Base-by-base conservation (phyloP, 2,888 invertebrate genomes). In the Anoplius nigerrimus region DNA sequence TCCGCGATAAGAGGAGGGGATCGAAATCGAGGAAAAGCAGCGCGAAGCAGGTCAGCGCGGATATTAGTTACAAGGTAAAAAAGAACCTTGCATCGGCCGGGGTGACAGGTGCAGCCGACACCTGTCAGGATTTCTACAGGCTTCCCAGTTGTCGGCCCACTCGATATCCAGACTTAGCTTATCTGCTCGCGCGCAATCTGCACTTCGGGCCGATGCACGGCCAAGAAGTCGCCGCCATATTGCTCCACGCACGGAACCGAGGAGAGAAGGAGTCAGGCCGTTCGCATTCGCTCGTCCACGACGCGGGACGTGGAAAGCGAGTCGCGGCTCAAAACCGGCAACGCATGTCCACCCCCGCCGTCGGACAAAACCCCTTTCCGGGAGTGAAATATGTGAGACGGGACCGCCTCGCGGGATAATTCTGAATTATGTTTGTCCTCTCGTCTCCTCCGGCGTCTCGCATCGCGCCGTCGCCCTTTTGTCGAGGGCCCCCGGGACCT, bases 391-490 rank as follows among this genome's bases (percentile, higher is more conserved):
- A 87, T 85, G 85, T 80, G 82, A 82, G 81, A 83, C 72, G 75
- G 78, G 80, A 78, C 80, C 80, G 82, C 79, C 83, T 82, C 79
- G 80, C 80, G 76, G 85, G 85, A 86, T 88, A 87, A 88, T 87
- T 87, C 87, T 87, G 86, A 88, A 86, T 87, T 87, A 87, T 88
- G 86, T 83, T 80, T 83, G 84, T 83, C 82, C 86, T 85, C 86
- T 76, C 86, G 75, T 64, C 74, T 71, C 73, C 72, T 76, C 45
- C 57, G 74, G 75, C 74, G 71, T 71, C 69, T 72, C 70, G 73
- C 73, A 69, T 77, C 79, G 82, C 82, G 80, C n/a, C 34, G 34
- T 34, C 11, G 34, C 8, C 34, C 34, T 34, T 34, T 34, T 34
- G 34, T 34, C 34, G 34, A 11, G 34, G 8, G 82, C 82, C 76